Evolutionary conservation across 2,113 vertebrate genomes (phyloP), one percentile per base, ranked within the genome.

Genomic region (Hippoglossus stenolepis): DNA sequence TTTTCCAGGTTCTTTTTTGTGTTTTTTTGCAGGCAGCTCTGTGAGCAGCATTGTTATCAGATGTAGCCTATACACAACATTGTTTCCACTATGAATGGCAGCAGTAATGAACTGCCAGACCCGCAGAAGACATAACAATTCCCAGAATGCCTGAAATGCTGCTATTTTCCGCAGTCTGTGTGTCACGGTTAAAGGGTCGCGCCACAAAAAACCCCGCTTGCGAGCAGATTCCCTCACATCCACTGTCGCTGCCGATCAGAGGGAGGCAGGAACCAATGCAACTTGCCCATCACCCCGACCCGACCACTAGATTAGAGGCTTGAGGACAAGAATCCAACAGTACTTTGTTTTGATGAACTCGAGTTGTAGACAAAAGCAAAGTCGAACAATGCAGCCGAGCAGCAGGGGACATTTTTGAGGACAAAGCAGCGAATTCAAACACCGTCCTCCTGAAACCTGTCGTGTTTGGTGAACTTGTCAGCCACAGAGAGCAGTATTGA

Each of bases 131-230:
- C 77, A 53, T 77, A 91, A 86, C 82, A 84, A 87, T 90, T 85
- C 76, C 59, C 77, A 84, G 87, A 91, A 93, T 90, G 82, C 61
- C 57, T 69, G 86, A 90, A 93, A 89, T 91, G 87, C 23, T 68
- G 66, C 61, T 77, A 6, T 83, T 75, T 45, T 80, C 35, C 1
- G 35, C 35, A 23, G n/a, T 15, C 62, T 45, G 38, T 21, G 54
- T 21, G 54, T 57, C 54, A 57, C 21, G 54, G 54, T 57, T 23
- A 57, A 57, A 57, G 21, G 54, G 54, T 23, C 54, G 18, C 11
- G 40, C 47, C 47, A 1, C 5, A 51, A 18, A 51, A 51, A 51
- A 51, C 1, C 31, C 0, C 5, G 31, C 26, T 28, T 3, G 26
- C 3, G 26, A 28, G 26, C 31, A 7, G 31, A 51, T 18, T 51